Base-by-base conservation (phyloP, 2,888 invertebrate species). In the Lithophane ornitopus region DNA sequence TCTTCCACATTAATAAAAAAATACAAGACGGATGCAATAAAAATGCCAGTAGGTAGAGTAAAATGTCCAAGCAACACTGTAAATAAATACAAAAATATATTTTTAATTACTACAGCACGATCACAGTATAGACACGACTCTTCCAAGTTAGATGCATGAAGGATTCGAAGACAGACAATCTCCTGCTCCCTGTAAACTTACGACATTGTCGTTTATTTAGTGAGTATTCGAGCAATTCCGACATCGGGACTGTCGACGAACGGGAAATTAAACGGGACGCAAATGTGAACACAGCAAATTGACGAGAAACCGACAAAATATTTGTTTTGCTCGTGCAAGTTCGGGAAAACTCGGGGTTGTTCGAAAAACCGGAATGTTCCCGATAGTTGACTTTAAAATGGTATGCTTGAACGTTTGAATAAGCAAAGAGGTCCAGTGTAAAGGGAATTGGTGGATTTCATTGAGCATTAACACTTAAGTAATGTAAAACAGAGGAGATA, bases 231-330 rank as follows among this genome's bases (percentile, higher is more conserved):
- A 78, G 54, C 56, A 63, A 83, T 85, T 76, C 62, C 46, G 70
- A 16, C 62, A 70, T 71, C 67, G 70, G 73, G 46, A 52, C 66
- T 73, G 72, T 63, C 65, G 61, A 52, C 74, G 75, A 71, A 76
- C 75, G 76, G 76, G 66, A 77, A 86, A 85, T 80, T 86, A 86
- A 82, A 83, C 83, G 75, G 70, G 41, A 74, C 74, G 69, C 75
- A 66, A 82, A 77, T 80, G 75, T 70, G 81, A 76, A 76, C 76
- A 73, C 70, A 44, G 63, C 34, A 41, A 74, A 75, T 74, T 82
- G 71, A 70, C 63, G 52, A 41, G 63, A 58, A 68, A 71, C 72
- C 65, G 56, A 46, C 56, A 65, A 77, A 81, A 78, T 81, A 83
- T 85, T 86, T 78, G 82, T 71, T 75, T 75, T 65, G 73, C 58